Percentiles rank a stretch among this genome's conserved stretches.
These are phyloP conservation scores for Rhea pennata DNA, from an alignment of 2,113 vertebrate genomes.

Conservation along the genomic window DNA sequence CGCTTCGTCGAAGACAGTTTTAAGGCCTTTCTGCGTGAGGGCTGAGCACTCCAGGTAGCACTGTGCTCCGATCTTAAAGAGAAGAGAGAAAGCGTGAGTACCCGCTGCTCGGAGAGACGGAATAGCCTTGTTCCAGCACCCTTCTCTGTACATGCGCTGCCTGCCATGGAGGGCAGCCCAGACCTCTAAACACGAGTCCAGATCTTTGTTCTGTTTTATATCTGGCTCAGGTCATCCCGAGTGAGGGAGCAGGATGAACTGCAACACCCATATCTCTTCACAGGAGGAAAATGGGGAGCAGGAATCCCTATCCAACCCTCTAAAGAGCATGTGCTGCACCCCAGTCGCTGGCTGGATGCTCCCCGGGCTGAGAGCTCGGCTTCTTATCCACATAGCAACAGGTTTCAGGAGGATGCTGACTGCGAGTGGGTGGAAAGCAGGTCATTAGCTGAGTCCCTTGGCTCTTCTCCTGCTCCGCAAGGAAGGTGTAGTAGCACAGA, in stretches of 20 bases:
- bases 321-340: neutral
- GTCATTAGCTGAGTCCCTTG: neutral
- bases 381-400: neutral
- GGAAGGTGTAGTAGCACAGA: neutral
- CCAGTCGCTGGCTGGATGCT: fast-evolving
- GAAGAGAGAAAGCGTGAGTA: neutral
- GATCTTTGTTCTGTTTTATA: neutral
- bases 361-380: neutral
- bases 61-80: slow-evolving; percentile 86
- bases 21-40: slow-evolving; percentile 90
- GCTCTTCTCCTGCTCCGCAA: neutral
- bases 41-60: slow-evolving; percentile 91
- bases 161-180: neutral
- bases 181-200: neutral
- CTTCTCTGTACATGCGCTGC: fast-evolving
- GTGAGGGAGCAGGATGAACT: neutral
- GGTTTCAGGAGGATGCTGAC: neutral
- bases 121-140: neutral
- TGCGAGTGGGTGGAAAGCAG: neutral
- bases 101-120: neutral
- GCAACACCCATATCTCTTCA: neutral
- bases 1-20: slow-evolving; percentile 89
- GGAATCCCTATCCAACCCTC: neutral
- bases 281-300: neutral
- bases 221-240: neutral